Conservation (phyloP, 2,888 invertebrate species). For the Cephus pulcher region DNA sequence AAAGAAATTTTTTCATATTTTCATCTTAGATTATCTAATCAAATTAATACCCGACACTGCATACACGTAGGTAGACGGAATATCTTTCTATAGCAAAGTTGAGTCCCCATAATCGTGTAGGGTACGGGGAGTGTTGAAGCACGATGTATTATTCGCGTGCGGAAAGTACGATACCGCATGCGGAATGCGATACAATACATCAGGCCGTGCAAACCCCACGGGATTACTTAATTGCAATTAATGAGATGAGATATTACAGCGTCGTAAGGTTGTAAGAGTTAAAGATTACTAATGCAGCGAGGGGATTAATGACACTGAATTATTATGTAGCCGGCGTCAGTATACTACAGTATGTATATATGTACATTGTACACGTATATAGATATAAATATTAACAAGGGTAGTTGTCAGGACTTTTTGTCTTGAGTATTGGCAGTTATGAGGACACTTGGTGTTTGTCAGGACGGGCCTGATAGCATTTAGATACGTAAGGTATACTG, state of each 20-base stretch:
- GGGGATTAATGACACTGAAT: slow-evolving; percentile 64
- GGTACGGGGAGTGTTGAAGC: not conserved
- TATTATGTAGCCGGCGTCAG: slow-evolving; percentile 39
- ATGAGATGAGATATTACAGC: slow-evolving; percentile 62
- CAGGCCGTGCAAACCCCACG: slow-evolving; percentile 36
- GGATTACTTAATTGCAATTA: slow-evolving; percentile 66
- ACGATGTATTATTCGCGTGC: slow-evolving; percentile 30
- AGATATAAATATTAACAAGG: no score
- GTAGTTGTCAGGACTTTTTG: no score
- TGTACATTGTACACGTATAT: no score
- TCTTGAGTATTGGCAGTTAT: no score
- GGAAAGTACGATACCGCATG: slow-evolving; percentile 36
- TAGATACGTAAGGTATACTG: no score
- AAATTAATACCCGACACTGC: not conserved
- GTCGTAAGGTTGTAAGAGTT: slow-evolving; percentile 54
- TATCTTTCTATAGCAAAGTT: not conserved
- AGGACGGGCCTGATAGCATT: no score
- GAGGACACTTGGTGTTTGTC: no score
- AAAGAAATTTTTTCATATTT: not conserved
- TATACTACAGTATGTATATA: not conserved
- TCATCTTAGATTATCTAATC: not conserved
- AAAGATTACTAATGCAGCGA: slow-evolving; percentile 63
- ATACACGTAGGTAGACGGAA: not conserved
- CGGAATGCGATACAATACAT: slow-evolving; percentile 45
- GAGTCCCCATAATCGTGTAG: not conserved